Conservation (phyloP, 1,140 invertebrate genomes). For the Sarcophaga peregrina region DNA sequence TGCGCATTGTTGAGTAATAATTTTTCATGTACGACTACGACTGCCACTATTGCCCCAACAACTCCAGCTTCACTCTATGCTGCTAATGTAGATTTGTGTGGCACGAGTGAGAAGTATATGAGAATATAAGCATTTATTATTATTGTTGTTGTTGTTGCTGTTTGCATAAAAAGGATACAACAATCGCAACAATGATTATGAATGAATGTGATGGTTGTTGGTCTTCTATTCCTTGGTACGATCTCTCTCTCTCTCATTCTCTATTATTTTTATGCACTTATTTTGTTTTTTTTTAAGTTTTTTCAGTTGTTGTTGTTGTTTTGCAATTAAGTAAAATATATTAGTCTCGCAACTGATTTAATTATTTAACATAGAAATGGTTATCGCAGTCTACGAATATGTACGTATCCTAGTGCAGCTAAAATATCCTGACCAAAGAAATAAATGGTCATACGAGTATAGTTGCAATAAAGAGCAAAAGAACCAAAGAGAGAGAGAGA, state of each 20-base stretch:
- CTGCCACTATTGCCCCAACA: too few species aligned
- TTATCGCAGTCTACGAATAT: not conserved
- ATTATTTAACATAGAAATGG: slow-evolving; percentile 64
- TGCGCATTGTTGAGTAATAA: slow-evolving; percentile 40
- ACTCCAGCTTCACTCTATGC: too few species aligned
- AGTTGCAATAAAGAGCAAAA: too few species aligned
- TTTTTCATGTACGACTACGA: slow-evolving; percentile 25
- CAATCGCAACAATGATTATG: not conserved
- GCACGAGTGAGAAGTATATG: not conserved
- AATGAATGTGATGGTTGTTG: slow-evolving; percentile 37
- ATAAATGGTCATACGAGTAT: slow-evolving; percentile 8
- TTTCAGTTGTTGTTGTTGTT: slow-evolving; percentile 36
- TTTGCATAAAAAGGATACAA: not conserved
- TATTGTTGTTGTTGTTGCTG: too few species aligned
- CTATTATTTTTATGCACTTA: not conserved
- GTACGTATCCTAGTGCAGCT: slow-evolving; percentile 32
- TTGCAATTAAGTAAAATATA: slow-evolving; percentile 65
- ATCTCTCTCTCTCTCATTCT: not conserved
- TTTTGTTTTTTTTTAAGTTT: too few species aligned
- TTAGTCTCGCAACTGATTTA: slow-evolving; percentile 65
- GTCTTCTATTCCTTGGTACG: not conserved
- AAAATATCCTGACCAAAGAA: not conserved
- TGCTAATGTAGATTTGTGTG: not conserved
- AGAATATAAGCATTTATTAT: too few species aligned
- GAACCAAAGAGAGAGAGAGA: too few species aligned